These are phyloP conservation scores for Arenaria interpres DNA, from an alignment of 2,113 vertebrate species.

Conservation along the genomic window DNA sequence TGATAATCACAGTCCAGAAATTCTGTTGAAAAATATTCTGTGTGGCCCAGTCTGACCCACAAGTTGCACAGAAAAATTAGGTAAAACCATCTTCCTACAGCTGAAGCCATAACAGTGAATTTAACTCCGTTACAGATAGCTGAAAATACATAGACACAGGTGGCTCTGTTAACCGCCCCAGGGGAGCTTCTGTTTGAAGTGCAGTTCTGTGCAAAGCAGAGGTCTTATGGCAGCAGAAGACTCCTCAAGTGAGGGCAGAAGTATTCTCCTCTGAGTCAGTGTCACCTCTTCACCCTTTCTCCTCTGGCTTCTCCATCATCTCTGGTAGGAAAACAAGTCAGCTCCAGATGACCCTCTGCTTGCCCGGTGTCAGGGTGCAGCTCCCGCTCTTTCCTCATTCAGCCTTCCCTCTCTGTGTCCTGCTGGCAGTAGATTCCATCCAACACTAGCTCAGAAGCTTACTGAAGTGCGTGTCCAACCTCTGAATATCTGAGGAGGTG, in stretches of 20 bases:
- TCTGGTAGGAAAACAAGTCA: neutral
- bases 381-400: neutral
- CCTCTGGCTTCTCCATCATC: neutral
- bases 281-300: neutral
- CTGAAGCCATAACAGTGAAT: neutral
- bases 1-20: neutral
- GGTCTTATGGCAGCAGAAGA: neutral
- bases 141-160: neutral
- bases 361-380: neutral
- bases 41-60: neutral
- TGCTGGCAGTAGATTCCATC: neutral
- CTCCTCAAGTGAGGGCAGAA: neutral
- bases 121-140: neutral
- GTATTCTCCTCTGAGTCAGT: neutral
- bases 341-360: neutral
- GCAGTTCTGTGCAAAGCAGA: neutral
- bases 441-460: neutral
- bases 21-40: neutral
- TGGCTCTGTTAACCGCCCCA: neutral
- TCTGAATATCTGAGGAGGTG: neutral
- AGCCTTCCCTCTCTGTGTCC: neutral
- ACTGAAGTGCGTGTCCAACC: fast-evolving
- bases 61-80: neutral
- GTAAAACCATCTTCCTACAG: neutral
- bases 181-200: neutral